Evolutionary conservation across 1,140 invertebrate species (phyloP).

Genomic region (Lepidurus packardi): DNA sequence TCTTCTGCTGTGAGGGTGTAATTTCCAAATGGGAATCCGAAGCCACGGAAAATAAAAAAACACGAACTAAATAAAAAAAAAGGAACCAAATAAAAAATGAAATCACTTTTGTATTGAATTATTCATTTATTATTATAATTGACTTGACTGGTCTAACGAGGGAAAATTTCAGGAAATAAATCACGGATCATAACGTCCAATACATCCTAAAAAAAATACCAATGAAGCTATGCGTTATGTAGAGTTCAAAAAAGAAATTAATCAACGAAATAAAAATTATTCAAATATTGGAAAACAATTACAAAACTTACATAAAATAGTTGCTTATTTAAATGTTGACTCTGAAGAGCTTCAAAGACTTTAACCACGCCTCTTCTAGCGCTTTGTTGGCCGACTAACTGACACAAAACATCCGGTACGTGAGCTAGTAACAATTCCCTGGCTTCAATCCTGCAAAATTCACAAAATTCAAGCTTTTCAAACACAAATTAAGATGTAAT

Average conservation of each 20-base stretch:
- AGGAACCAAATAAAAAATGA: not conserved
- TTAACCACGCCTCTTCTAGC: conserved; percentile 74
- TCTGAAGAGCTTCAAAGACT: conserved; percentile 79
- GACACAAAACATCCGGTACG: conserved; percentile 70
- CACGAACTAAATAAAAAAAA: not conserved
- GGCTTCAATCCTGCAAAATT: conserved; percentile 51
- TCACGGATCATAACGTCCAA: conserved; percentile 65
- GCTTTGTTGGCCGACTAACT: conserved; percentile 76
- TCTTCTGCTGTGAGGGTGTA: conserved; percentile 7
- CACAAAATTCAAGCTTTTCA: conserved; percentile 26
- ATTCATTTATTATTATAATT: not conserved
- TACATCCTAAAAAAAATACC: conserved; percentile 55
- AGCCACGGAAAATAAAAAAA: not conserved
- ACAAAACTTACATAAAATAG: conserved; percentile 74
- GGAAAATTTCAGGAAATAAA: conserved; percentile 64
- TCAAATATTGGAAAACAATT: conserved; percentile 18
- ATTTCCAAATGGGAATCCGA: conserved; percentile 13
- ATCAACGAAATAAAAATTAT: not conserved
- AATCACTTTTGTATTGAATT: not conserved
- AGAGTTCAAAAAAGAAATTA: not conserved
- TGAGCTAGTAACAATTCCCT: conserved; percentile 62
- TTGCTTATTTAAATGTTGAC: conserved; percentile 80
- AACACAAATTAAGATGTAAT: conserved; percentile 40
- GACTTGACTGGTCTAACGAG: not conserved
- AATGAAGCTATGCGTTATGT: not conserved